These are phyloP conservation scores for Crocallis elinguaria DNA, from an alignment of 2,888 invertebrate genomes.

Conservation along the genomic window DNA sequence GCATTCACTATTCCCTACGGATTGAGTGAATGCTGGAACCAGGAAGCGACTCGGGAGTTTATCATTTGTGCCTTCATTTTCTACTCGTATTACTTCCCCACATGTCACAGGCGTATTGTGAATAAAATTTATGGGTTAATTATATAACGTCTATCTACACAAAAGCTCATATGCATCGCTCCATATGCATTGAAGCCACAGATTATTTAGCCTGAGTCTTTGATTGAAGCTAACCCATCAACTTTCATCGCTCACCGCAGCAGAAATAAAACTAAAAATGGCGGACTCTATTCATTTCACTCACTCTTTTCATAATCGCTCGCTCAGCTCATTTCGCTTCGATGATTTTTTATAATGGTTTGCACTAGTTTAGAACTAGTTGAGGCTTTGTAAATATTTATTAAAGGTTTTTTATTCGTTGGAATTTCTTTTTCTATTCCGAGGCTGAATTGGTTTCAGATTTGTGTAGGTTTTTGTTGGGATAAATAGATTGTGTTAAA, in stretches of 20 bases:
- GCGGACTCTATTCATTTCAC: slow-evolving; percentile 42
- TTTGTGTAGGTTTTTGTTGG: neutral
- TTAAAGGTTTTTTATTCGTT: slow-evolving; percentile 11
- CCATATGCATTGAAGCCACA: too few species aligned
- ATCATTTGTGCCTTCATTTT: too few species aligned
- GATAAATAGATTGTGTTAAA: neutral
- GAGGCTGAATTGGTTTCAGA: neutral
- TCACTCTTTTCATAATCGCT: slow-evolving; percentile 53
- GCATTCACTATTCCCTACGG: too few species aligned
- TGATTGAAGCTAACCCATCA: slow-evolving; percentile 29
- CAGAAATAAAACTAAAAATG: slow-evolving; percentile 40
- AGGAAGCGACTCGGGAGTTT: too few species aligned
- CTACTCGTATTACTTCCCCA: too few species aligned
- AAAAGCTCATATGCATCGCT: too few species aligned
- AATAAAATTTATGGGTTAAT: too few species aligned
- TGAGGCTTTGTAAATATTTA: slow-evolving; percentile 21
- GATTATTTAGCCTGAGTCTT: too few species aligned
- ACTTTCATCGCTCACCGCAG: slow-evolving; percentile 28
- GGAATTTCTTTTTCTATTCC: slow-evolving; percentile 2
- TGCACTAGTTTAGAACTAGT: slow-evolving; percentile 27
- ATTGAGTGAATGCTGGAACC: too few species aligned
- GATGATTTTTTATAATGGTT: slow-evolving; percentile 38
- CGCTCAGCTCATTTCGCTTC: slow-evolving; percentile 40
- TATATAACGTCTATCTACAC: too few species aligned
- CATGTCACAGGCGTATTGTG: too few species aligned